phyloP scores from a whole-genome alignment of 2,888 invertebrate species.

The Caenorhabditis angaria region DNA sequence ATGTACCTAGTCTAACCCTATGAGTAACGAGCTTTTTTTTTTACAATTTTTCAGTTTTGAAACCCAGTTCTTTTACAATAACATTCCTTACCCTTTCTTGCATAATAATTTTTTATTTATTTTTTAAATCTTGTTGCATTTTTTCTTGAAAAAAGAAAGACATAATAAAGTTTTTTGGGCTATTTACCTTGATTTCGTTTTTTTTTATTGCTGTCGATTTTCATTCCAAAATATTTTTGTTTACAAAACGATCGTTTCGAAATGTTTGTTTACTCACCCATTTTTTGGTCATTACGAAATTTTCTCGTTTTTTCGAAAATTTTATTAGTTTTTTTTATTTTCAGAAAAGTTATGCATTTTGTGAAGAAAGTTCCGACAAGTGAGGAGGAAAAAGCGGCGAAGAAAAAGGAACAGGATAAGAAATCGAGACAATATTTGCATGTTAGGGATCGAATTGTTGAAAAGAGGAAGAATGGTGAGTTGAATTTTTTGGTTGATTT shows the following conservation, averaged over 20 bases:
- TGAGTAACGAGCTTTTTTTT: not conserved
- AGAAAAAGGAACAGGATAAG: constrained; percentile 42
- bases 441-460: constrained; percentile 51
- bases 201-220: not conserved
- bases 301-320: not conserved
- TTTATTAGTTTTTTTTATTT: not conserved
- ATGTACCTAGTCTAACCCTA: constrained; percentile 1
- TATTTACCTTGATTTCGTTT: not conserved
- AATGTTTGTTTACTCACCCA: not conserved
- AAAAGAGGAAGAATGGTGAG: constrained; percentile 44
- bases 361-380: constrained; percentile 61
- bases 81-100: not conserved
- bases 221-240: constrained; percentile 2
- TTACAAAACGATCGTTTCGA: not conserved
- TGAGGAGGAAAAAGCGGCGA: constrained; percentile 54
- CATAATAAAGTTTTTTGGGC: not conserved
- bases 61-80: not conserved
- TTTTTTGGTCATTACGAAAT: not conserved
- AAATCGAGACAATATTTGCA: constrained; percentile 42
- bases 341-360: constrained; percentile 66
- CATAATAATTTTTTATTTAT: not conserved
- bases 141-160: not conserved
- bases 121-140: not conserved
- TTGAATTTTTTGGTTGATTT: constrained; percentile 11
- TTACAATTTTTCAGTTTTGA: not conserved